These are phyloP conservation scores for Rhombomys opimus DNA, from an alignment of 2,113 vertebrate genomes.

Conservation along the genomic window DNA sequence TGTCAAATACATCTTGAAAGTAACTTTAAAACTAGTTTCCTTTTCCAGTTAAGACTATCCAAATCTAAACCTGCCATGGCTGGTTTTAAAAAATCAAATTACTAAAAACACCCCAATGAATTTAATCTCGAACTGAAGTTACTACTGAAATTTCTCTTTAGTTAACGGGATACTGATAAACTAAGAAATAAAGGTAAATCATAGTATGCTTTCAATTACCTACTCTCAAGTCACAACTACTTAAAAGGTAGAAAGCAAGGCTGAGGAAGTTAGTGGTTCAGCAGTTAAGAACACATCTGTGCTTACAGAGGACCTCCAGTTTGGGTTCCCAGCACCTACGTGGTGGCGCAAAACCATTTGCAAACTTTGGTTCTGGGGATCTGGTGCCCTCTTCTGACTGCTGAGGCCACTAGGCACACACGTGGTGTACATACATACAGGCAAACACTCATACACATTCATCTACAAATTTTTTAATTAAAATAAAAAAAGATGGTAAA, in stretches of 20 bases:
- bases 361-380: neutral
- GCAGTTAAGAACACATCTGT: neutral
- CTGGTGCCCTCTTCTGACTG: neutral
- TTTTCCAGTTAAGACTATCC: conserved; percentile 30
- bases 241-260: neutral
- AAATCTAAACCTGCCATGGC: conserved; percentile 16
- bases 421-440: neutral
- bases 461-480: neutral
- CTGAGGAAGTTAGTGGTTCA: neutral
- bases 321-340: neutral
- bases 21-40: neutral
- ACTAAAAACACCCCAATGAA: conserved; percentile 27
- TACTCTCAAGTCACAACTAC: too few species aligned
- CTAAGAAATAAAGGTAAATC: neutral
- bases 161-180: neutral
- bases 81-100: conserved; percentile 31
- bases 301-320: neutral
- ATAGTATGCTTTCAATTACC: neutral
- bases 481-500: neutral
- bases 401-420: neutral
- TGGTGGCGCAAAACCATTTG: neutral
- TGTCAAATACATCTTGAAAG: neutral
- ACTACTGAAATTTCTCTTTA: neutral
- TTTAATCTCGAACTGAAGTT: neutral
- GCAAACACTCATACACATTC: neutral